phyloP scores from a whole-genome alignment of 2,113 vertebrate genomes.

The Phylloscopus trochilus region DNA sequence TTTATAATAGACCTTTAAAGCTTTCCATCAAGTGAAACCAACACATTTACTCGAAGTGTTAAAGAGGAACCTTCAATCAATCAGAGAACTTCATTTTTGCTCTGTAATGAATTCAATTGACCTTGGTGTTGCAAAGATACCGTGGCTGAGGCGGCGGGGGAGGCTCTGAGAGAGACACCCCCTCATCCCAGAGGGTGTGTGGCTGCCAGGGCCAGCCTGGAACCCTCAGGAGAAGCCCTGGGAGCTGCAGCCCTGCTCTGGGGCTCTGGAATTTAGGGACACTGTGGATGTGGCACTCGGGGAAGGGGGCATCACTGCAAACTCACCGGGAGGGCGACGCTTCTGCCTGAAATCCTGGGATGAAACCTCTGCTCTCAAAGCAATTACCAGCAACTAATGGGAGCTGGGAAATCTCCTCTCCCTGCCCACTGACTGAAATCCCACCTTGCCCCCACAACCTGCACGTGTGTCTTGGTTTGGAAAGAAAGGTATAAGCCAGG shows the following conservation, averaged over 20 bases:
- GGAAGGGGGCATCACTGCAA: background rate
- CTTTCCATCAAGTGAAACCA: constrained; percentile 64
- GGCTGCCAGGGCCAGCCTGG: background rate
- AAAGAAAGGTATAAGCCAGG: too few relatives aligned
- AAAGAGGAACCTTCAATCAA: constrained; percentile 65
- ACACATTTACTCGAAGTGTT: constrained; percentile 58
- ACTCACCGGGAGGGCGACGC: accelerated
- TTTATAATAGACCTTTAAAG: constrained; percentile 49
- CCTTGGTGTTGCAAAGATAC: constrained; percentile 6
- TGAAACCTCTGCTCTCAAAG: constrained; percentile 40
- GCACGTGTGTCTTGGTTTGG: too few relatives aligned
- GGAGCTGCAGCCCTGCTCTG: background rate
- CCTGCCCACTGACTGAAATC: background rate
- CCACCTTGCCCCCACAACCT: background rate
- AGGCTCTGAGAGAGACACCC: background rate
- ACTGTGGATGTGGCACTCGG: accelerated
- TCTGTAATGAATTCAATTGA: constrained; percentile 48
- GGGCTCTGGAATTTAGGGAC: background rate
- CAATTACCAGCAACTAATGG: constrained; percentile 52
- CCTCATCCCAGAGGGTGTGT: accelerated
- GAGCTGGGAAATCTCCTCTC: constrained; percentile 25
- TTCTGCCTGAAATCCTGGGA: background rate
- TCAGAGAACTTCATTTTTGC: constrained; percentile 53
- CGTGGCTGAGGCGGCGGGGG: accelerated
- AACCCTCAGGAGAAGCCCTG: background rate